Conservation (phyloP, 1,140 invertebrate genomes). For the Drosophila dunni region DNA sequence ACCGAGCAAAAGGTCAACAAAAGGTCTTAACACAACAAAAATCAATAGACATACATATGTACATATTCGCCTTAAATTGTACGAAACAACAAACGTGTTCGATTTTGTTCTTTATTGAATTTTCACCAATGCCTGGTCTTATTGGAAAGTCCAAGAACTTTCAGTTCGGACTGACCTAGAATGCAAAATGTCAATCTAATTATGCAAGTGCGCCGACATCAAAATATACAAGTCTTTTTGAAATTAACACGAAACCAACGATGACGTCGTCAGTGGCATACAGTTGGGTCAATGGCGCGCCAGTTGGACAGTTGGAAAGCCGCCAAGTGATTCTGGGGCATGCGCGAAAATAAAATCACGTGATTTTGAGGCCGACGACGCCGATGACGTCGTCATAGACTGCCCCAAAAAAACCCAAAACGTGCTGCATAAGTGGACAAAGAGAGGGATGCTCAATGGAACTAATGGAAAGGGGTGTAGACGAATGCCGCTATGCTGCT, state of each 20-base stretch:
- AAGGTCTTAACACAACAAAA: too few relatives aligned
- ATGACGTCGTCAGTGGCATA: constrained; percentile 40
- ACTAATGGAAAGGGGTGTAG: background rate
- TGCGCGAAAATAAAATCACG: constrained; percentile 71
- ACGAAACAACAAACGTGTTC: background rate
- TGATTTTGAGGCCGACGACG: constrained; percentile 58
- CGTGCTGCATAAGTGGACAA: constrained; percentile 33
- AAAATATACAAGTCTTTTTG: background rate
- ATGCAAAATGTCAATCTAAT: constrained; percentile 56
- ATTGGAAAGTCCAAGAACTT: background rate
- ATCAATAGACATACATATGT: too few relatives aligned
- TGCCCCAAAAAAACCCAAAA: constrained; percentile 27
- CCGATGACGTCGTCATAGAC: constrained; percentile 40
- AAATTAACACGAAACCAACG: constrained; percentile 2
- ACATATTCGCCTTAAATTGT: background rate
- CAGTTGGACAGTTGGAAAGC: constrained; percentile 49
- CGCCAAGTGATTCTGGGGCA: constrained; percentile 34
- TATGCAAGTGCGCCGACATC: constrained; percentile 34
- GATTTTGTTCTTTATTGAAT: background rate
- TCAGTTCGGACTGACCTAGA: constrained; percentile 14
- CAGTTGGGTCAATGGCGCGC: constrained; percentile 70
- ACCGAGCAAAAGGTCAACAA: too few relatives aligned
- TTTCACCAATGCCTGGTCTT: background rate
- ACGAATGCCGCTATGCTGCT: constrained; percentile 23
- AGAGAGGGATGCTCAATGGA: background rate